Evolutionary conservation across 2,888 invertebrate species (phyloP), one percentile per base, ranked within the genome.

Genomic region (Perizoma affinitatum): DNA sequence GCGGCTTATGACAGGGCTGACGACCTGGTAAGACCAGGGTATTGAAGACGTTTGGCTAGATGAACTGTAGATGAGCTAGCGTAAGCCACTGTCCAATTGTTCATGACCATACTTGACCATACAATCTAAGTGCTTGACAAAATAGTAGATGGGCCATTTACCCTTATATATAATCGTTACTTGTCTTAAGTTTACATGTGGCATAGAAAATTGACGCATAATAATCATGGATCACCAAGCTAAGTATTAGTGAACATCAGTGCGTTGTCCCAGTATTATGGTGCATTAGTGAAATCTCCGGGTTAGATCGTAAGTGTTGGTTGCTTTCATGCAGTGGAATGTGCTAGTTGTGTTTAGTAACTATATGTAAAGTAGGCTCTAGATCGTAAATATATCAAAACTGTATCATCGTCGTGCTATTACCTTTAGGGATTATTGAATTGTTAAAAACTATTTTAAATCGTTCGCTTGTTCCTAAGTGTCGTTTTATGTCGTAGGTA

Each of bases 1-100:
- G 94, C 94, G 52, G 94, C 94, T 65, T 95, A 95, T 74, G 94
- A 94, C 75, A 94, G 94, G 80, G 94, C 93, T 60, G 95, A 95
- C 69, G 96, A 96, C 86, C 92, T 96, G 96, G 96, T 96, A 95
- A 95, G 78, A 66, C 67, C 70, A 64, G 73, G 64, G 66, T 61
- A 7, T 35, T 46, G 45, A 34, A 36, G 47, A 41, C 5, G 8
- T 41, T 34, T 38, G 6, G 41, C 53, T 52, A 57, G 48, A 11
- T 56, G n/a, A 9, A 22, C 38, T n/a, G 54, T 47, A 47, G 49
- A 54, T 36, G 4, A 8, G 52, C 50, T 47, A 54, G 42, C 41
- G 40, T 44, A 22, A 6, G 8, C 22, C 10, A 42, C 5, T 42
- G 42, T 10, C 5, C 40, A 42, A 42, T 5, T 10, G 22, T 22